Percentiles rank a stretch among this genome's conserved stretches.
Evolutionary conservation across 2,113 vertebrate genomes (phyloP).

Genomic region (Mugil cephalus): DNA sequence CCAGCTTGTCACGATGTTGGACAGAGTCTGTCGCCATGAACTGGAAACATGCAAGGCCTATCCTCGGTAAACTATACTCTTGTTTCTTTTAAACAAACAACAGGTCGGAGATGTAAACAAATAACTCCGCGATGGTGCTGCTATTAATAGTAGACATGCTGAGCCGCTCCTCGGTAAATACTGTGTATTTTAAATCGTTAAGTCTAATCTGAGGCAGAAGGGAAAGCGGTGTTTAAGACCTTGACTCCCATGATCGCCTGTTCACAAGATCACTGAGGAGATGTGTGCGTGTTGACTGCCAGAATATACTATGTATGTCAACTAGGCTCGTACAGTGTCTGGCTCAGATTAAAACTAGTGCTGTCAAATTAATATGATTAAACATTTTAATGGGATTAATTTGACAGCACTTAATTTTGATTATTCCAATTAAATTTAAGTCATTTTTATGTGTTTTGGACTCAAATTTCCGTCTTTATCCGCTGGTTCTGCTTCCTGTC

Average conservation of each 20-base stretch:
- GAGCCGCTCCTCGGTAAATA: conserved; percentile 35
- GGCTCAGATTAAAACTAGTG: conserved; percentile 33
- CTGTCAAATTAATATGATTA: no score
- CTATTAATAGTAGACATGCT: conserved; percentile 1
- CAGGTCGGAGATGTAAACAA: not conserved
- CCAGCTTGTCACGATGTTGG: conserved; percentile 8
- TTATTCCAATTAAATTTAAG: no score
- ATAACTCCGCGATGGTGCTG: not conserved
- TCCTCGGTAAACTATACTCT: not conserved
- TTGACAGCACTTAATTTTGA: no score
- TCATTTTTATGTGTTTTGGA: no score
- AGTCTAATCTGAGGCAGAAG: conserved; percentile 35
- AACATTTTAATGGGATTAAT: no score
- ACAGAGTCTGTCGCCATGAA: conserved; percentile 1
- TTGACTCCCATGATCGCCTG: conserved; percentile 33
- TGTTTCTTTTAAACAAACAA: not conserved
- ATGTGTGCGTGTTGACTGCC: conserved; percentile 35
- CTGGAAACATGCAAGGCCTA: conserved; percentile 1
- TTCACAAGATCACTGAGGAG: conserved; percentile 16
- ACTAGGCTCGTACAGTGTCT: conserved; percentile 14
- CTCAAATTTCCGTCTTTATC: no score
- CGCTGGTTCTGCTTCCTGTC: no score
- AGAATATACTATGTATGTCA: conserved; percentile 25
- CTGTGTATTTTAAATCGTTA: conserved; percentile 37
- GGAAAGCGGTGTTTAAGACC: conserved; percentile 25